Evolutionary conservation across 1,140 invertebrate species (phyloP).

Genomic region (Ceratina calcarata): DNA sequence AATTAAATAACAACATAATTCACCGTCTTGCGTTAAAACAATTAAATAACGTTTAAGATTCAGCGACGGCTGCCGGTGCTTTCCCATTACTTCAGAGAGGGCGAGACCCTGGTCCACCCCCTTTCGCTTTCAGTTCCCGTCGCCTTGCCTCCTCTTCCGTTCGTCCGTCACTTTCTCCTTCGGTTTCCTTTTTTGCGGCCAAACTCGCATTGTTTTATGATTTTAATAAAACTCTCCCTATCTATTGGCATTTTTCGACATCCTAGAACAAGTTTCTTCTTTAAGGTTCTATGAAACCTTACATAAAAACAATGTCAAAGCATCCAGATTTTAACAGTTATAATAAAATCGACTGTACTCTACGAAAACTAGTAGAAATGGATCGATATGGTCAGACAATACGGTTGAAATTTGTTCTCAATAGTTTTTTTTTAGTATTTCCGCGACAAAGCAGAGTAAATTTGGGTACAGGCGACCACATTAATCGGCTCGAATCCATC

Average conservation of each 20-base stretch:
- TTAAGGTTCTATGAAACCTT: too few species aligned
- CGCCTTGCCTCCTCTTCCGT: constrained; percentile 39
- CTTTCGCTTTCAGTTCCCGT: constrained; percentile 54
- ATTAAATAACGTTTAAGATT: constrained; percentile 79
- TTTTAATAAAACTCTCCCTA: constrained; percentile 73
- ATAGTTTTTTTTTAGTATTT: too few species aligned
- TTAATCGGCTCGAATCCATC: constrained; percentile 51
- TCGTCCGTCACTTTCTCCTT: constrained; percentile 62
- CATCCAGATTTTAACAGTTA: too few species aligned
- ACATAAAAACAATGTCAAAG: too few species aligned
- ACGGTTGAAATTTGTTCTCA: too few species aligned
- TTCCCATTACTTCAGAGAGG: constrained; percentile 72
- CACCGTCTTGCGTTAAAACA: constrained; percentile 72
- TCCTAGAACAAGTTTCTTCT: constrained; percentile 36
- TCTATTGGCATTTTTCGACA: too few species aligned
- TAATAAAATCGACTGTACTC: too few species aligned
- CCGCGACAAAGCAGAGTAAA: too few species aligned
- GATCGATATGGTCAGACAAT: too few species aligned
- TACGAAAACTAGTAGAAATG: too few species aligned
- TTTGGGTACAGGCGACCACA: constrained; percentile 21
- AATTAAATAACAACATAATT: constrained; percentile 80
- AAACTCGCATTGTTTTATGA: constrained; percentile 58
- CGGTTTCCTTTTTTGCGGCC: constrained; percentile 41
- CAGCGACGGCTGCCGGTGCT: constrained; percentile 65
- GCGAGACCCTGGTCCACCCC: constrained; percentile 35